Conservation (phyloP, 2,113 vertebrate genomes). For the Oncorhynchus tshawytscha region DNA sequence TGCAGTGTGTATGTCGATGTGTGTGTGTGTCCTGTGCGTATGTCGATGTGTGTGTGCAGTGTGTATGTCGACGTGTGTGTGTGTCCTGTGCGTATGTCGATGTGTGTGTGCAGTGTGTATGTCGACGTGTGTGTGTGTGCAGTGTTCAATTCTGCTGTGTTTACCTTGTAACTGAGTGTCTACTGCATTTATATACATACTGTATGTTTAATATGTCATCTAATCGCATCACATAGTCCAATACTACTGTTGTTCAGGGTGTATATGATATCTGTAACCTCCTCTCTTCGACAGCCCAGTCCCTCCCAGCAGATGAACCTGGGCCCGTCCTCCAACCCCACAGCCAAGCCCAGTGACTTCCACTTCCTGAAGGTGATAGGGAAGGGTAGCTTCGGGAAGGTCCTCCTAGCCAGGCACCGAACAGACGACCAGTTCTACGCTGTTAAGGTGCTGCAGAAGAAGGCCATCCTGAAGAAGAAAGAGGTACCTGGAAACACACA, state of each 20-base stretch:
- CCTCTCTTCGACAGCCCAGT: constrained; percentile 80
- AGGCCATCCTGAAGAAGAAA: constrained; percentile 97
- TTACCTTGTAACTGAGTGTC: too few species aligned
- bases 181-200: too few species aligned
- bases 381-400: constrained; percentile 98
- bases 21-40: too few species aligned
- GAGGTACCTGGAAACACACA: constrained; percentile 75
- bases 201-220: too few species aligned
- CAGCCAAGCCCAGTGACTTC: constrained; percentile 95
- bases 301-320: constrained; percentile 98
- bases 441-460: constrained; percentile 97
- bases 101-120: too few species aligned
- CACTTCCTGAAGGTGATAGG: constrained; percentile 98
- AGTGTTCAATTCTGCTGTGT: too few species aligned
- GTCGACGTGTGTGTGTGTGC: too few species aligned
- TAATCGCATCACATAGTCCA: too few species aligned
- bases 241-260: too few species aligned
- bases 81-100: too few species aligned
- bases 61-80: too few species aligned
- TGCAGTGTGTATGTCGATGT: fast-evolving
- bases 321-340: constrained; percentile 95
- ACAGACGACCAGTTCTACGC: constrained; percentile 94
- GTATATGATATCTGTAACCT: neutral
- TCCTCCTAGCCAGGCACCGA: constrained; percentile 92
- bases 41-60: too few species aligned